phyloP scores from a whole-genome alignment of 53 echinoderm and acorn worm species.

The Hippasteria phrygiana region DNA sequence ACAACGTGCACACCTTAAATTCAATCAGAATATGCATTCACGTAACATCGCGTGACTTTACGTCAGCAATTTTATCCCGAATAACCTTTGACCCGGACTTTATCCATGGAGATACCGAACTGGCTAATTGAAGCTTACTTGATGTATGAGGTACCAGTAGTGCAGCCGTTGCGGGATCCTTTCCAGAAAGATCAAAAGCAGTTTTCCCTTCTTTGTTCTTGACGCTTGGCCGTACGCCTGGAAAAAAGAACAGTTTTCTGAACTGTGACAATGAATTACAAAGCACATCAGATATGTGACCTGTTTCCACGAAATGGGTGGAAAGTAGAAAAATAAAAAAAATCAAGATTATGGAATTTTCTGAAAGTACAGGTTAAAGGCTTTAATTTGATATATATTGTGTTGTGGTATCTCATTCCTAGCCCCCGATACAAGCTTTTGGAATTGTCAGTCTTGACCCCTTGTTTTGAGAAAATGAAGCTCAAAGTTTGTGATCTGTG shows the following conservation, averaged over 20 bases:
- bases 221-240: slow-evolving; percentile 86
- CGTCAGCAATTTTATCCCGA: background rate
- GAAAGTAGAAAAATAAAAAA: background rate
- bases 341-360: too few species aligned
- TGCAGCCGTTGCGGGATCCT: slow-evolving; percentile 84
- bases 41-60: too few species aligned
- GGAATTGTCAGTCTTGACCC: too few species aligned
- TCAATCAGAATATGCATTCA: too few species aligned
- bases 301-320: background rate
- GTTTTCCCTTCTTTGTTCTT: slow-evolving; percentile 85
- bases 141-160: slow-evolving; percentile 77
- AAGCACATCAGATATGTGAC: background rate
- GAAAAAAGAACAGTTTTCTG: background rate
- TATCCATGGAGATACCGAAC: too few species aligned
- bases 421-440: too few species aligned
- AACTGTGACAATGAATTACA: background rate
- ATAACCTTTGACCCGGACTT: background rate
- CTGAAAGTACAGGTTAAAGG: too few species aligned
- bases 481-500: too few species aligned
- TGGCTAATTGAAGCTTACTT: slow-evolving; percentile 69
- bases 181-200: slow-evolving; percentile 78
- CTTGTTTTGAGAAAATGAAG: too few species aligned
- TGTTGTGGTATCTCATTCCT: too few species aligned
- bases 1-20: too few species aligned
- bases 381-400: too few species aligned